Evolutionary conservation across 2,113 vertebrate species (phyloP).

Genomic region (Gracilinanus agilis): DNA sequence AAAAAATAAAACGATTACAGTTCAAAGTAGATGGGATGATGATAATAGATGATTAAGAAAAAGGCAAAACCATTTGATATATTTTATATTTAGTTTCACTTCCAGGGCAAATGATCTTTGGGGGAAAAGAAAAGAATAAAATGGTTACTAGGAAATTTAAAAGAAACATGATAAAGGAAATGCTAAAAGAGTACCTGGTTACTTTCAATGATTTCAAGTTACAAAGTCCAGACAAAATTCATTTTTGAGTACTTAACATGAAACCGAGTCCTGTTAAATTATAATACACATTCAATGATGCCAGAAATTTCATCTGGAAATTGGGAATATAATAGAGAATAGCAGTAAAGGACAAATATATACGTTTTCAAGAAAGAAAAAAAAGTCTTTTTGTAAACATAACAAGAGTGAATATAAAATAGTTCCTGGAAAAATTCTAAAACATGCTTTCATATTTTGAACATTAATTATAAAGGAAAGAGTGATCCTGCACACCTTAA

Average conservation of each 20-base stretch:
- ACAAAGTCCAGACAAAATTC: background rate
- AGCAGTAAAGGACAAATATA: background rate
- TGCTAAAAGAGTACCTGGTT: background rate
- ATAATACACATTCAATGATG: background rate
- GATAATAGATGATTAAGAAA: background rate
- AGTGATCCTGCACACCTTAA: background rate
- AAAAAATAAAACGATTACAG: background rate
- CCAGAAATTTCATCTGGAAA: background rate
- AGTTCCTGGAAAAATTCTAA: background rate
- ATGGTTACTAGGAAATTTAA: background rate
- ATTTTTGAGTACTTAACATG: background rate
- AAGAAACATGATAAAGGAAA: background rate
- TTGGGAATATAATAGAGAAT: background rate
- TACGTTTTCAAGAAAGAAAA: background rate
- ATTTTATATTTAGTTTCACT: background rate
- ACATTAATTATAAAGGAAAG: background rate
- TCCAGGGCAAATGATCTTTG: background rate
- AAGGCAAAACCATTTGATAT: background rate
- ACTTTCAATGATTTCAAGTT: background rate
- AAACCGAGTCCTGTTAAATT: background rate
- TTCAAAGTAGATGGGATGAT: background rate
- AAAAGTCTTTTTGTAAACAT: background rate
- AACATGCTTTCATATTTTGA: background rate
- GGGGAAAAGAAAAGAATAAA: background rate
- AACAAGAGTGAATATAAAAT: background rate